Base-by-base conservation (phyloP, 2,888 invertebrate genomes). In the Agrochola lychnidis region DNA sequence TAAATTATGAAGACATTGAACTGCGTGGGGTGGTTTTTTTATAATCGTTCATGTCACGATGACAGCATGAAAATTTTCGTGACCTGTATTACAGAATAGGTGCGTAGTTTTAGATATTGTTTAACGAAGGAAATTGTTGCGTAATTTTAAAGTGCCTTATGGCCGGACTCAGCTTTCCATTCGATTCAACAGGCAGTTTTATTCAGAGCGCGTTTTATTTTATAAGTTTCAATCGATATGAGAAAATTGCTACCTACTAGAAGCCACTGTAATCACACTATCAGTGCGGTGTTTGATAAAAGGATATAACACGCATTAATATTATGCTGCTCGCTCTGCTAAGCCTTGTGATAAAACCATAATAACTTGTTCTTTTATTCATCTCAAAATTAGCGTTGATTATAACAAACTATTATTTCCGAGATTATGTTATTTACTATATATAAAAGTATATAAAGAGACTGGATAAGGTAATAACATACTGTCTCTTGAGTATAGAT, bases 1-100 rank as follows among this genome's bases (percentile, higher is more conserved):
- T 88, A 87, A 86, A 87, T 86, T 86, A 88, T 78, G 70, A 79
- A 87, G 87, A 86, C 80, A 82, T 84, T 79, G 67, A 76, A 74
- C 82, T 72, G 78, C 78, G 83, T 59, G 70, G 66, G 73, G 66
- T 40, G 71, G 22, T 73, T 81, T 86, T 76, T 87, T 79, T 42
- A 64, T 80, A 80, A 62, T 76, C 16, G 57, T 48, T 70, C 30
- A 53, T 73, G 73, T 70, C 69, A 59, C 30, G 59, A 53, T 75
- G 79, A 59, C 30, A 40, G 19, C 12, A 59, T n/a, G 40, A 45
- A 14, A 36, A 14, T 75, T 73, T 64, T 69, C 7, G 76, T 79
- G 75, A 74, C 63, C 81, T 69, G 42, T 48, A 59, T 81, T 22
- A n/a, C 48, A 64, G 25, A 25, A 22, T 9, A 16, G 5, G 22